These are phyloP conservation scores for Mythimna lalbum DNA, from an alignment of 2,888 invertebrate genomes.

Conservation along the genomic window DNA sequence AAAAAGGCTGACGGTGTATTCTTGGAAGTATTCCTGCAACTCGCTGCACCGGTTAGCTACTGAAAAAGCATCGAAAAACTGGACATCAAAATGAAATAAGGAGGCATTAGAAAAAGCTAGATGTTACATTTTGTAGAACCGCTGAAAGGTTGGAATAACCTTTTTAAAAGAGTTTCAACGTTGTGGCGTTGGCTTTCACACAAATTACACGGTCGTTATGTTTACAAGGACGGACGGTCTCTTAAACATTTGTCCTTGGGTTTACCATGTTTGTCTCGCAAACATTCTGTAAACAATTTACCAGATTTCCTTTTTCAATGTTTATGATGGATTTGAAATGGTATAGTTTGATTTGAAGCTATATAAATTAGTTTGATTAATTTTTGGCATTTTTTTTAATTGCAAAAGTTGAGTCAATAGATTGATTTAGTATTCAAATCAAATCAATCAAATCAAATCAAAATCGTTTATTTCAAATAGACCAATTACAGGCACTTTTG, in stretches of 20 bases:
- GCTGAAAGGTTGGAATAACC: slow-evolving; percentile 29
- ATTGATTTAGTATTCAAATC: too few species aligned
- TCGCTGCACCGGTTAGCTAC: too few species aligned
- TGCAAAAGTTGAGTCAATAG: too few species aligned
- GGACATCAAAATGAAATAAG: background rate
- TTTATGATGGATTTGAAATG: background rate
- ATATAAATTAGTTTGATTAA: background rate
- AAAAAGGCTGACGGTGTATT: too few species aligned
- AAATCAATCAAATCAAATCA: too few species aligned
- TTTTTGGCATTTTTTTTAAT: too few species aligned
- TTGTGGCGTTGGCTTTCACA: slow-evolving; percentile 41
- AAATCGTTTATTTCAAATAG: too few species aligned
- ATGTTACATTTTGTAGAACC: background rate
- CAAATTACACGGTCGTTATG: slow-evolving; percentile 49
- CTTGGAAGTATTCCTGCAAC: too few species aligned
- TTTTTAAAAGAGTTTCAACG: slow-evolving; percentile 44
- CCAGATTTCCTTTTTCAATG: background rate
- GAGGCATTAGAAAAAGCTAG: slow-evolving; percentile 11
- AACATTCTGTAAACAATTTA: slow-evolving; percentile 44
- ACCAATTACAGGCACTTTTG: too few species aligned
- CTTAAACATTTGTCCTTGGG: slow-evolving; percentile 56
- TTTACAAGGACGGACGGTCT: slow-evolving; percentile 48
- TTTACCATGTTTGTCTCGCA: slow-evolving; percentile 39
- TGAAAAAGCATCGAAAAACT: background rate
- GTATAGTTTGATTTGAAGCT: background rate